Base-by-base conservation (phyloP, 2,797 vertebrate species). In the Cheirogaleus major region DNA sequence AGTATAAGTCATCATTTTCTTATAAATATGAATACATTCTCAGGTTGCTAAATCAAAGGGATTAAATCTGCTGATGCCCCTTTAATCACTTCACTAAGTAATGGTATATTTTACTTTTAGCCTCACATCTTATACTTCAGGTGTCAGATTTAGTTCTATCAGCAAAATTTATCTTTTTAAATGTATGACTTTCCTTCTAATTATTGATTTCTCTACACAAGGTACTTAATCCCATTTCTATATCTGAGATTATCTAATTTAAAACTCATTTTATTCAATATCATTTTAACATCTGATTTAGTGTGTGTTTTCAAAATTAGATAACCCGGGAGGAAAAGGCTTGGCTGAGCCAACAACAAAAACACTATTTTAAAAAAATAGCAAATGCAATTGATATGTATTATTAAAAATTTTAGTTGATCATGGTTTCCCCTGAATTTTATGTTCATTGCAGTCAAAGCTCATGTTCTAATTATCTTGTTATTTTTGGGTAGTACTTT, bases 261-360 rank as follows among this genome's bases (percentile, higher is more conserved):
- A 48, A 73, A 94, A 78, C 22, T 70, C 48, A 57, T 93, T 80
- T 82, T 70, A 90, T 82, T 30, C 65, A 95, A 91, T 61, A 43
- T 18, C 15, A 63, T 79, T 95, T 72, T 80, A 95, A 82, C 50
- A 75, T 67, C 61, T 73, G 72, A 57, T 35, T 87, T 43, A 27
- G 1, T 50, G 4, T 61, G 14, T 50, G 32, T 80, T 85, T 94
- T 69, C 76, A 93, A 32, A 94, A 79, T 92, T 92, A 88, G 5
- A 57, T 65, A 83, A 41, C 81, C 48, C 89, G 67, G 57, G 87
- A 38, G 80, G 35, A 84, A 93, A 92, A 75, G 55, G 25, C 25
- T 89, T 92, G 86, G 52, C 70, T 80, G 63, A 96, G 23, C 45
- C 59, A 88, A 85, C 2, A 52, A 88, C 79, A 55, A 79, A 91